Evolutionary conservation across 2,888 invertebrate genomes (phyloP).

Genomic region (Chydorus sphaericus): DNA sequence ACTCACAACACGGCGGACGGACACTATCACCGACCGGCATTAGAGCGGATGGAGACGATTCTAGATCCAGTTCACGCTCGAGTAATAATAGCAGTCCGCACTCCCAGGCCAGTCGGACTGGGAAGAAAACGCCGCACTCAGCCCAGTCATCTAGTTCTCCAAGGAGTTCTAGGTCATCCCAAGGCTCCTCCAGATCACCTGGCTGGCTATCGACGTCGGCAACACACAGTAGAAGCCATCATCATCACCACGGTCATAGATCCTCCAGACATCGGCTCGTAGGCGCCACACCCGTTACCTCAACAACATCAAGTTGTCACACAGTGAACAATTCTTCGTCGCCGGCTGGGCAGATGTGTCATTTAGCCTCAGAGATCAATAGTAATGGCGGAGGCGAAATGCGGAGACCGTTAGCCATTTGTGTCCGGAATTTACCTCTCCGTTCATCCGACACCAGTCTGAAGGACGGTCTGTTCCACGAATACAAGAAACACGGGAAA

Average conservation of each 20-base stretch:
- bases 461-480: conserved; percentile 94
- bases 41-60: no score
- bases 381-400: neutral
- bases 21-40: conserved; percentile 19
- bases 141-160: conserved; percentile 11
- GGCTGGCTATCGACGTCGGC: conserved; percentile 4
- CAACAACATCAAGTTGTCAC: no score
- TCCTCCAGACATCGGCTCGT: neutral
- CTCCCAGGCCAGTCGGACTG: neutral
- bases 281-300: neutral
- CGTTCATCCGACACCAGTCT: conserved; percentile 80
- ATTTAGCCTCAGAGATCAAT: neutral
- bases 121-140: conserved; percentile 8
- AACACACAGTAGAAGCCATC: neutral
- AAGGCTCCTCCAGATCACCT: conserved; percentile 12
- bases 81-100: conserved; percentile 33
- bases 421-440: conserved; percentile 76
- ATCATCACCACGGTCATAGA: no score
- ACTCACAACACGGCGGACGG: neutral
- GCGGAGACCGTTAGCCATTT: conserved; percentile 59
- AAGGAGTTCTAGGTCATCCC: conserved; percentile 12
- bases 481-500: conserved; percentile 97
- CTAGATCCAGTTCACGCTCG: conserved; percentile 30
- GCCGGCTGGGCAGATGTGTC: neutral
- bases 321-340: conserved; percentile 3